Conservation (phyloP, 2,113 vertebrate genomes). For the Glaucidium brasilianum region DNA sequence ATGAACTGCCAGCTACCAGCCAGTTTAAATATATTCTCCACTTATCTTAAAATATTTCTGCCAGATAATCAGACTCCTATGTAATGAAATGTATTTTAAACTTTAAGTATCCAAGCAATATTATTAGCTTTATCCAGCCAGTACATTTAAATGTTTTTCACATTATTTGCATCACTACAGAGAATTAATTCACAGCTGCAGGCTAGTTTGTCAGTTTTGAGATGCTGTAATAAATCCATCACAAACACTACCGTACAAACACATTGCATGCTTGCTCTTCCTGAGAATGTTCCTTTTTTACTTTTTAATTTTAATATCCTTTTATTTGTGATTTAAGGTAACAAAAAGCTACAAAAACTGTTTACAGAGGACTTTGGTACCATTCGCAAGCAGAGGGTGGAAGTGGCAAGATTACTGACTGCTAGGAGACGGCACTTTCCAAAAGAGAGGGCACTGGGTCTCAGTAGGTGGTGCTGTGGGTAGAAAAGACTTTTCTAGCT, state of each 20-base stretch:
- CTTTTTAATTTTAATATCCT: background rate
- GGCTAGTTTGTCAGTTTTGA: background rate
- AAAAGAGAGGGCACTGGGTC: background rate
- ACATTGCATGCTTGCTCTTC: background rate
- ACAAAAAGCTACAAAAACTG: background rate
- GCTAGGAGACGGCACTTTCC: background rate
- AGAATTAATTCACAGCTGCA: background rate
- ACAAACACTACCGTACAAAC: background rate
- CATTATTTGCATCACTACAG: background rate
- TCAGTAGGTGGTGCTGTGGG: background rate
- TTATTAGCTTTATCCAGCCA: background rate
- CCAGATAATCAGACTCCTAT: background rate
- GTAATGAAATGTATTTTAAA: background rate
- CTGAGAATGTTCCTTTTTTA: background rate
- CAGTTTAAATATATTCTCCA: background rate
- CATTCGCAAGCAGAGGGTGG: background rate
- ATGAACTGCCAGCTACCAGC: background rate
- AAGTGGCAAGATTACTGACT: background rate
- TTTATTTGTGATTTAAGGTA: background rate
- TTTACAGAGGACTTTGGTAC: background rate
- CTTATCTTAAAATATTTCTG: background rate
- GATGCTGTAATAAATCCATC: background rate
- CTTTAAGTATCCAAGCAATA: background rate
- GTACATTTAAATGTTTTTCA: background rate
- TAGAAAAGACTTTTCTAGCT: background rate